These are phyloP conservation scores for Eptesicus fuscus DNA, from an alignment of 2,113 vertebrate species.

Conservation along the genomic window DNA sequence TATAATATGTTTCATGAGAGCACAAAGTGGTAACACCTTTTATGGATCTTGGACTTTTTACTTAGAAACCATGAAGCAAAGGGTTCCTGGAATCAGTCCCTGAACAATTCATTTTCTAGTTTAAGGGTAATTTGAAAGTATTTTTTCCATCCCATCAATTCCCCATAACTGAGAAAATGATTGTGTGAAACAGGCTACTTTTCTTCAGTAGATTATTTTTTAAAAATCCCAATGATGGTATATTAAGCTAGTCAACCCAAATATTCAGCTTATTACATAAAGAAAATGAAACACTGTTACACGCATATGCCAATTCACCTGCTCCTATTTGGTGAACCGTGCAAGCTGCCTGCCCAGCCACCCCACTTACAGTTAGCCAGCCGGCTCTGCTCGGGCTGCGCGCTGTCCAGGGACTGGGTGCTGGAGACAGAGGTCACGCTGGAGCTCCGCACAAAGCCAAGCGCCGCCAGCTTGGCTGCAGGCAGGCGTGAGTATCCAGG, in stretches of 20 bases:
- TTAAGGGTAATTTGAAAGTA: neutral
- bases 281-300: neutral
- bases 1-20: neutral
- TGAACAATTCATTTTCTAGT: neutral
- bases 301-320: rapidly evolving
- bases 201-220: neutral
- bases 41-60: neutral
- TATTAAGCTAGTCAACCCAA: neutral
- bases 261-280: neutral
- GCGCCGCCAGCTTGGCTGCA: constrained; percentile 87
- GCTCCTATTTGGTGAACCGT: neutral
- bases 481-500: constrained; percentile 92
- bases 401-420: constrained; percentile 88
- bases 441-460: constrained; percentile 91
- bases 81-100: neutral
- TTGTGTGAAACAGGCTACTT: neutral
- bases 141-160: neutral
- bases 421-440: constrained; percentile 93
- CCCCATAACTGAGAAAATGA: neutral
- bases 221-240: neutral
- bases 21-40: neutral
- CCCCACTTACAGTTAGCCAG: constrained; percentile 86
- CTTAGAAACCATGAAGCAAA: neutral
- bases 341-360: rapidly evolving
- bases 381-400: constrained; percentile 85